Conservation (phyloP, 2,113 vertebrate genomes). For the Lepus timidus region DNA sequence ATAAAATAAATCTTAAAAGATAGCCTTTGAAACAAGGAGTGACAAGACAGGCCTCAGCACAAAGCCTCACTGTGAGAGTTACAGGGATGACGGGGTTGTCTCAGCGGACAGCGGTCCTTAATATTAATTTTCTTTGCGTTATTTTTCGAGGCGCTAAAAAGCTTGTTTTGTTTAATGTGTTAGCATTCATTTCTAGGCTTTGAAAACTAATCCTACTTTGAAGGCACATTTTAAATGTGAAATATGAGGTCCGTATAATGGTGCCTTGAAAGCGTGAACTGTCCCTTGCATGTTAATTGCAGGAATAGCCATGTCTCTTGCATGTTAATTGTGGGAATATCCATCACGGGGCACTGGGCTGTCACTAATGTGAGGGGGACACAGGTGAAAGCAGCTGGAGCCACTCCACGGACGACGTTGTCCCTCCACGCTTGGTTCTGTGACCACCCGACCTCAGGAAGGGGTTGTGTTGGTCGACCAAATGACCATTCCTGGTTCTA, state of each 20-base stretch:
- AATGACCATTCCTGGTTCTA: slow-evolving; percentile 74
- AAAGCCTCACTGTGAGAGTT: not conserved
- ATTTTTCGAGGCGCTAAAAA: slow-evolving; percentile 70
- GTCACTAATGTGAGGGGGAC: slow-evolving; percentile 66
- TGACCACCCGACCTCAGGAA: slow-evolving; percentile 75
- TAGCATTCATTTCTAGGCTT: slow-evolving; percentile 79
- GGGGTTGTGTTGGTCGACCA: slow-evolving; percentile 69
- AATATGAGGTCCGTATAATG: slow-evolving; percentile 69
- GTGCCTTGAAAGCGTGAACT: slow-evolving; percentile 76
- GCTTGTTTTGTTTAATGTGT: slow-evolving; percentile 70
- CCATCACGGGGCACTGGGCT: slow-evolving; percentile 73
- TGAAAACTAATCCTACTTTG: slow-evolving; percentile 74
- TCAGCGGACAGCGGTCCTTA: slow-evolving; percentile 36
- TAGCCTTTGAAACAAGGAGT: slow-evolving; percentile 33
- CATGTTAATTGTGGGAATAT: slow-evolving; percentile 78
- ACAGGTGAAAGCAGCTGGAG: slow-evolving; percentile 3
- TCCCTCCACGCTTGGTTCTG: slow-evolving; percentile 74
- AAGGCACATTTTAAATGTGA: slow-evolving; percentile 81
- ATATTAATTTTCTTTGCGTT: slow-evolving; percentile 71
- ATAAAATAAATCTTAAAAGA: too few relatives aligned
- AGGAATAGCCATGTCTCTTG: slow-evolving; percentile 74
- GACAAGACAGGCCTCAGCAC: not conserved
- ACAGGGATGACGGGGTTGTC: slow-evolving; percentile 74
- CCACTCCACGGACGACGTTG: slow-evolving; percentile 48
- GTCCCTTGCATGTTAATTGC: slow-evolving; percentile 80